Percentiles rank a stretch among this genome's conserved stretches.
phyloP scores from a whole-genome alignment of 1,140 invertebrate species.

The Ericerus pela region DNA sequence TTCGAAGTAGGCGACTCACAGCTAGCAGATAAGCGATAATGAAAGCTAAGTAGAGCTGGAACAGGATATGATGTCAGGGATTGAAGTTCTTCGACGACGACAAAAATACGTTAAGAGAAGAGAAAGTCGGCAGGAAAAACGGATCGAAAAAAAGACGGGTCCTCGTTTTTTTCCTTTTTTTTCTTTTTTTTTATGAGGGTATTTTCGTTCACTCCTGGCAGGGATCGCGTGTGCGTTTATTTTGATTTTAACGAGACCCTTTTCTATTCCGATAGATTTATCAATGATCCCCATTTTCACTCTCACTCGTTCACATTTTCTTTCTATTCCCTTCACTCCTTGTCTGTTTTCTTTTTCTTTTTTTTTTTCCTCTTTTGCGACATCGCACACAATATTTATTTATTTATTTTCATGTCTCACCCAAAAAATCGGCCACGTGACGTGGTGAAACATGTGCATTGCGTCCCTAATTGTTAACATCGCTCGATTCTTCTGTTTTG shows the following conservation, averaged over 20 bases:
- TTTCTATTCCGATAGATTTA: constrained; percentile 9
- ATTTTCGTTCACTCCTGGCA: not conserved
- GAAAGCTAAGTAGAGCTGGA: constrained; percentile 9
- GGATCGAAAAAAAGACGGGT: constrained; percentile 2
- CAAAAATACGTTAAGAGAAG: not conserved
- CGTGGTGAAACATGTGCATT: not conserved
- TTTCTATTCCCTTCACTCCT: too few relatives aligned
- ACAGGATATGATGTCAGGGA: constrained; percentile 10
- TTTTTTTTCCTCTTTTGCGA: not conserved
- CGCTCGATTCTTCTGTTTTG: too few relatives aligned
- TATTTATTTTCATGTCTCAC: not conserved
- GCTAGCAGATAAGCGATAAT: constrained; percentile 8
- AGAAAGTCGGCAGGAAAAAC: too few relatives aligned
- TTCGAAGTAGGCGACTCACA: constrained; percentile 6
- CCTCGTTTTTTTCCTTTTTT: too few relatives aligned
- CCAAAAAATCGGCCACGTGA: not conserved
- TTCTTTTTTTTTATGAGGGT: constrained; percentile 1
- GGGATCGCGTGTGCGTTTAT: constrained; percentile 8
- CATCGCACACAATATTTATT: too few relatives aligned
- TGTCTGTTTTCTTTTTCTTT: too few relatives aligned
- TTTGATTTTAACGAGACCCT: constrained; percentile 11
- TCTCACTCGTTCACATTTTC: too few relatives aligned
- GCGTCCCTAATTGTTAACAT: constrained; percentile 2
- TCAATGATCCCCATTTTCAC: constrained; percentile 8
- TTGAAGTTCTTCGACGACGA: constrained; percentile 9